A percentile compares a stretch with the other conserved stretches of the same genome.
phyloP scores from a whole-genome alignment of 2,113 vertebrate species.

The Brachyistius frenatus region DNA sequence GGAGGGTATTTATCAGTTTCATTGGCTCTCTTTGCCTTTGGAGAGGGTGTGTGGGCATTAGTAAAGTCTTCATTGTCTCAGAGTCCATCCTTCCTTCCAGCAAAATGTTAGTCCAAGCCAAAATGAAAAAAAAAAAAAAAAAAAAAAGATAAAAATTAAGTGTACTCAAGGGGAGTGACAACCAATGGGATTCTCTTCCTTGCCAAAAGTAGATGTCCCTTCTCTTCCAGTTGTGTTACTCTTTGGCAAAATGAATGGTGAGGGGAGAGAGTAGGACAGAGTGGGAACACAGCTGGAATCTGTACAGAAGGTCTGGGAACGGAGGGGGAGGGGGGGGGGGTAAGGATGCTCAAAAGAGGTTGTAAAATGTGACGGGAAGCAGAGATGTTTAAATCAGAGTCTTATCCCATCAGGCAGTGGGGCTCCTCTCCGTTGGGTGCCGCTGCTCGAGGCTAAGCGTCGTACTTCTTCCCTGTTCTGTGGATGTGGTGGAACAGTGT shows the following conservation, averaged over 20 bases:
- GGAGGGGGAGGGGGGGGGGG: background rate
- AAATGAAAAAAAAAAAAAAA: conserved; percentile 22
- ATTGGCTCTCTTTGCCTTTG: conserved; percentile 56
- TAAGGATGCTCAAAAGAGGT: conserved; percentile 54
- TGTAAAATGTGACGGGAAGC: conserved; percentile 46
- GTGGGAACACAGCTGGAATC: conserved; percentile 74
- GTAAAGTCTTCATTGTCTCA: conserved; percentile 73
- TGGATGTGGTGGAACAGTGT: conserved; percentile 99
- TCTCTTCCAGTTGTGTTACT: conserved; percentile 79
- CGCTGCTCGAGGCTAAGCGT: conserved; percentile 85
- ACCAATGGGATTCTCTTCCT: conserved; percentile 62
- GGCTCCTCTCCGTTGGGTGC: conserved; percentile 50
- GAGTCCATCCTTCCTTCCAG: conserved; percentile 68
- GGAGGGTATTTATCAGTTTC: conserved; percentile 42
- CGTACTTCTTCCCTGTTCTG: conserved; percentile 98
- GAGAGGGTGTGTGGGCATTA: conserved; percentile 57
- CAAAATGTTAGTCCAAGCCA: conserved; percentile 82
- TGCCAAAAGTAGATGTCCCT: conserved; percentile 70
- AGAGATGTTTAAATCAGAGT: conserved; percentile 71
- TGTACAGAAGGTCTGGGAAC: conserved; percentile 69
- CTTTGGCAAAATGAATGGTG: conserved; percentile 92
- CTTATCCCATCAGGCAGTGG: conserved; percentile 75
- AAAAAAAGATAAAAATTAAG: conserved; percentile 37
- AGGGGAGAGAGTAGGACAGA: conserved; percentile 76
- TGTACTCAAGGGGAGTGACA: conserved; percentile 59